Base-by-base conservation (phyloP, 2,113 vertebrate species). In the Misgurnus mizolepis region DNA sequence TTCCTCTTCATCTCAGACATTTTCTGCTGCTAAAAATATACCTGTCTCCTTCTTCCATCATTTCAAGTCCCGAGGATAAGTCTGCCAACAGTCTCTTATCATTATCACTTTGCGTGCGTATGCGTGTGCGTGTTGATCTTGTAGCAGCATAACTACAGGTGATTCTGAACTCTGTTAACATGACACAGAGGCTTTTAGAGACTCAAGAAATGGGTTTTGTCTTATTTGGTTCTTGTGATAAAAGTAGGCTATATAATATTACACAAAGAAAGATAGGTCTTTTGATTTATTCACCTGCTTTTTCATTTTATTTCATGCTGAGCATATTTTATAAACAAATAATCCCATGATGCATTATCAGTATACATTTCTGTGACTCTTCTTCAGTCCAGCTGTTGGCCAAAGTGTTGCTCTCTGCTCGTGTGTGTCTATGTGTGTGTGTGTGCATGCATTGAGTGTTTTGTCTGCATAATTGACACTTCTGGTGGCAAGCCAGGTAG, bases 331-430 rank as follows among this genome's bases (percentile, higher is more conserved):
- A 47, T 39, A 71, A 58, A 12, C 72, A 67, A 67, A 67, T 47
- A 50, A 14, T 67, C 50, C 71, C 72, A 66, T 58, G 70, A 72
- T 39, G 34, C 79, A 53, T 79, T 39, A 55, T 60, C 34, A 67
- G 5, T 60, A 49, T 60, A 74, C 75, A 67, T 71, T 67, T 81
- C 40, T 73, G 79, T 67, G 72, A 49, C 68, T 81, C 40, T 81
- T 43, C 47, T 81, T 43, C 47, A 74, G 61, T 66, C 67, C 79
- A 81, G 79, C 71, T 81, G 79, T 61, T 75, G 65, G 71, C 71
- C 27, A 77, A 47, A 77, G 75, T 39, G 17, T 10, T 45, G n/a
- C 75, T 7, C 60, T 62, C 40, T 79, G 78, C 45, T 64, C 56
- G 7, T 67, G 50, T 41, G 22, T 22, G 22, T 22, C 22, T 22